Evolutionary conservation across 2,888 invertebrate species (phyloP), one percentile per base, ranked within the genome.

Genomic region (Amblyjoppa proteus): DNA sequence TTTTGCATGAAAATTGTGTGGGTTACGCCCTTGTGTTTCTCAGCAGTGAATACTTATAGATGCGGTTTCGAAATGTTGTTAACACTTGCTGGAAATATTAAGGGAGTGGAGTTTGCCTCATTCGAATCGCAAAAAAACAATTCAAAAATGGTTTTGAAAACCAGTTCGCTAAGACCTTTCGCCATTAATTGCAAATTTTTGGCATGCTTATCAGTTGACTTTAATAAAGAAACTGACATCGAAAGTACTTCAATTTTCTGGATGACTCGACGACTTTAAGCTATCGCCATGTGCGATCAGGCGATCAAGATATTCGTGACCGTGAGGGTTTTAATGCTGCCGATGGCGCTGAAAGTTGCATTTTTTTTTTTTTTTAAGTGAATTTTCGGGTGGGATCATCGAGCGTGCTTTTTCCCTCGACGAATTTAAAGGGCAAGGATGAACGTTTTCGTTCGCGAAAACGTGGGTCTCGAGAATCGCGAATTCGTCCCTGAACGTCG

Each of bases 401-500:
- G 11, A 58, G 28, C 11, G 4, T 58, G 38, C 20, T 64, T 16
- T 20, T 45, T 25, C 16, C 4, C 25, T 25, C 34, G 9, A 25
- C 9, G 58, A n/a, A 56, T 11, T 4, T 61, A 28, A 25, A 64
- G 51, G 41, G 41, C 7, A 74, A 7, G 16, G 56, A 16, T 31
- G 38, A 41, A 38, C 38, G 69, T 56, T 53, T 81, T 41, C 16
- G 25, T 76, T 61, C 0, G 69, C 41, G 25, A 81, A 81, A 77
- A 81, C 56, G 31, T 25, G 86, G 88, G 87, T 74, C 74, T 81
- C 53, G 81, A 74, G 49, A 83, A 83, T 75, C 6, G 75, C 20
- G 53, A 34, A 31, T 84, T 89, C 92, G 91, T 90, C 90, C 92
- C 93, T 93, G 93, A 89, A 88, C 76, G 83, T 84, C 89, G 87